A percentile compares a stretch with the other conserved stretches of the same genome.
phyloP scores from a whole-genome alignment of 2,888 invertebrate genomes.

The Noctua janthina region DNA sequence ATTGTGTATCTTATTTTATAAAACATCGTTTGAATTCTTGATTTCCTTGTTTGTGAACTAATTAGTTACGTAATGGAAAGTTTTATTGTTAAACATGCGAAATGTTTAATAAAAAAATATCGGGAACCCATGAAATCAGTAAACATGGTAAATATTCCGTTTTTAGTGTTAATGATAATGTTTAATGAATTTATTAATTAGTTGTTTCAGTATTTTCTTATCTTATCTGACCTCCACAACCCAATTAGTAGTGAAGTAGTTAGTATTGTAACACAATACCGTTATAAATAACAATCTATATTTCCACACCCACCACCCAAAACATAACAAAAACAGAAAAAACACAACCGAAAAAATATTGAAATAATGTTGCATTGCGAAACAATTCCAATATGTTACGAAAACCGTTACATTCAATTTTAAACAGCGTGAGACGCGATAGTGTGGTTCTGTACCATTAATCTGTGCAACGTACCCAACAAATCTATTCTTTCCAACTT shows the following conservation, averaged over 20 bases:
- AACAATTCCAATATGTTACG: conserved; percentile 76
- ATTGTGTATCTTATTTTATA: not conserved
- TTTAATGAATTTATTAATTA: too few species aligned
- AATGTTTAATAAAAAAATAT: too few species aligned
- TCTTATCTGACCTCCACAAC: not conserved
- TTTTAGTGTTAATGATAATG: too few species aligned
- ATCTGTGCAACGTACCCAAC: conserved; percentile 79
- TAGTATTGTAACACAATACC: not conserved
- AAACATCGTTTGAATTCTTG: conserved; percentile 24
- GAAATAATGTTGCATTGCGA: conserved; percentile 52
- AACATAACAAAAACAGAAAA: conserved; percentile 4
- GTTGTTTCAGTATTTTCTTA: too few species aligned
- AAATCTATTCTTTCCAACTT: conserved; percentile 83
- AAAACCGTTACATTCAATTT: conserved; percentile 80
- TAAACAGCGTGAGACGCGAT: conserved; percentile 73
- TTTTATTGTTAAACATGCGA: not conserved
- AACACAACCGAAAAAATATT: conserved; percentile 38
- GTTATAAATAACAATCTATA: not conserved
- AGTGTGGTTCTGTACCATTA: conserved; percentile 76
- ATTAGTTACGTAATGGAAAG: not conserved
- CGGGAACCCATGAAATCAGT: too few species aligned
- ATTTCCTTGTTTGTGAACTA: not conserved
- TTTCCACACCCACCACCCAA: not conserved
- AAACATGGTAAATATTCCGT: too few species aligned
- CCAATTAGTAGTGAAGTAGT: not conserved